Percentiles rank a stretch among this genome's conserved stretches.
phyloP scores from a whole-genome alignment of 2,888 invertebrate species.

The Athrips mouffetella region DNA sequence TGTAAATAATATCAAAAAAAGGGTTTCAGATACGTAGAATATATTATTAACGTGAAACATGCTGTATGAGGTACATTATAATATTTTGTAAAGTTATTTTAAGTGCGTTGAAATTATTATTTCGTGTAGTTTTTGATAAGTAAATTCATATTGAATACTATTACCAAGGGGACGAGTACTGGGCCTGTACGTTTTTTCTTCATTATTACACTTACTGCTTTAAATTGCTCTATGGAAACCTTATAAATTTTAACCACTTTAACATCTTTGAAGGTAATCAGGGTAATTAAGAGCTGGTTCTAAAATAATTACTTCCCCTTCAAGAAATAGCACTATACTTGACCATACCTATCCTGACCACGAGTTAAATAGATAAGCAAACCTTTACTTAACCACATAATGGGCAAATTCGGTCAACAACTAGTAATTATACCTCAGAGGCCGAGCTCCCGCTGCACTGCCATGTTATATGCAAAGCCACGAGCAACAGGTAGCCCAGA shows the following conservation, averaged over 20 bases:
- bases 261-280: conserved; percentile 61
- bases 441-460: conserved; percentile 1
- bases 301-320: not conserved
- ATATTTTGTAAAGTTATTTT: conserved; percentile 70
- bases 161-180: conserved; percentile 62
- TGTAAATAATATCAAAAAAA: conserved; percentile 59
- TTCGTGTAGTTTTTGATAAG: conserved; percentile 77
- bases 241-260: not conserved
- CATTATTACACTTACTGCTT: too few relatives aligned
- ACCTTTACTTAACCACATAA: not conserved
- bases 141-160: conserved; percentile 67
- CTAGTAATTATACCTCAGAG: conserved; percentile 12
- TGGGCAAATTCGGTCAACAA: conserved; percentile 4
- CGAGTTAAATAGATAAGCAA: too few relatives aligned
- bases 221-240: too few relatives aligned
- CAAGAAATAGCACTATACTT: not conserved
- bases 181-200: not conserved
- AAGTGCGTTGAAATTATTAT: conserved; percentile 54
- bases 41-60: conserved; percentile 41
- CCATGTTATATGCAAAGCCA: conserved; percentile 12
- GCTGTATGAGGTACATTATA: conserved; percentile 61
- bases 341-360: too few relatives aligned
- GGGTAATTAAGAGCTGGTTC: conserved; percentile 52
- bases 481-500: conserved; percentile 12
- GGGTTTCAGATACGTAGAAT: conserved; percentile 54